Conservation (phyloP, 2,113 vertebrate genomes). For the Gavialis gangeticus region DNA sequence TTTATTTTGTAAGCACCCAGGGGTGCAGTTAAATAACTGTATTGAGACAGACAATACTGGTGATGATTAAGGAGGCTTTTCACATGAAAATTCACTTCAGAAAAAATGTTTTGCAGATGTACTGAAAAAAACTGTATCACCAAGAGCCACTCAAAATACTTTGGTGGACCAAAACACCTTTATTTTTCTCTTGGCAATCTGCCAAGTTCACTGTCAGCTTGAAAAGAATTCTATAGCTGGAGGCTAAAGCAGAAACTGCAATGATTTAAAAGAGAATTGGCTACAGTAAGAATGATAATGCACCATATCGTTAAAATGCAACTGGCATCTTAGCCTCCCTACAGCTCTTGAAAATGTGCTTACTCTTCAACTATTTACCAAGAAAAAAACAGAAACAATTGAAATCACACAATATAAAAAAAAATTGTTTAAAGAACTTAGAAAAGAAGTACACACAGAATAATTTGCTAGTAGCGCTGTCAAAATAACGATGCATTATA, state of each 20-base stretch:
- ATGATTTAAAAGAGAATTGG: slow-evolving; percentile 92
- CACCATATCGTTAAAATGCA: slow-evolving; percentile 90
- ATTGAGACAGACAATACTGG: slow-evolving; percentile 85
- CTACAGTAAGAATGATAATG: slow-evolving; percentile 89
- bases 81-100: slow-evolving; percentile 85
- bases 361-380: slow-evolving; percentile 88
- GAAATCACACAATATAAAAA: slow-evolving; percentile 80
- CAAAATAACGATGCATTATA: slow-evolving; percentile 71
- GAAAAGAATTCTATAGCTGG: slow-evolving; percentile 90
- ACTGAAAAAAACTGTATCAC: slow-evolving; percentile 86
- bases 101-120: slow-evolving; percentile 88
- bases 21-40: slow-evolving; percentile 88
- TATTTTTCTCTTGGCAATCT: slow-evolving; percentile 82
- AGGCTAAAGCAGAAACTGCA: slow-evolving; percentile 86
- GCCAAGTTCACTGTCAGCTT: slow-evolving; percentile 86
- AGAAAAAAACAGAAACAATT: slow-evolving; percentile 82
- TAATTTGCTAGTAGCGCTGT: slow-evolving; percentile 73
- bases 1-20: slow-evolving; percentile 87
- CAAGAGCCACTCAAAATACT: slow-evolving; percentile 87
- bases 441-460: slow-evolving; percentile 66
- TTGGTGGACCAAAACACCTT: slow-evolving; percentile 86
- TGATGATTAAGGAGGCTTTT: slow-evolving; percentile 86
- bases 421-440: slow-evolving; percentile 73
- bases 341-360: slow-evolving; percentile 84
- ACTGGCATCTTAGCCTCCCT: slow-evolving; percentile 87